Conservation (phyloP, 1,140 invertebrate species). For the Anastrepha obliqua region DNA sequence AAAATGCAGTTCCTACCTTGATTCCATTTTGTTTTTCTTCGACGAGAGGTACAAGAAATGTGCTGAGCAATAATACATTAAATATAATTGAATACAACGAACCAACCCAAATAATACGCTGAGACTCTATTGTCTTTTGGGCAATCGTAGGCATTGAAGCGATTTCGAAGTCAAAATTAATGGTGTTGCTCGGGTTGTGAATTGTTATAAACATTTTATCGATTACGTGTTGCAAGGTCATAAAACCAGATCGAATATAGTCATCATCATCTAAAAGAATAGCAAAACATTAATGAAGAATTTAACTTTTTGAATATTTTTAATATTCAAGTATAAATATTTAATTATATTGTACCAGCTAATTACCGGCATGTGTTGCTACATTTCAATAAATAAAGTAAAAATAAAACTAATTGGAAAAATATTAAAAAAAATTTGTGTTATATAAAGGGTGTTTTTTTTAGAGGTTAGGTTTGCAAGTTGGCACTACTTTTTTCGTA, state of each 20-base stretch:
- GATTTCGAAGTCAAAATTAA: slow-evolving; percentile 62
- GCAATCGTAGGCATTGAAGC: slow-evolving; percentile 66
- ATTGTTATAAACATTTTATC: slow-evolving; percentile 64
- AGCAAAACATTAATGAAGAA: not conserved
- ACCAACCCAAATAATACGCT: slow-evolving; percentile 64
- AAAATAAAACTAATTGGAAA: too few species aligned
- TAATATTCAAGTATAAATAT: not conserved
- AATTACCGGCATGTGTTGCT: too few species aligned
- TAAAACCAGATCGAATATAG: slow-evolving; percentile 65
- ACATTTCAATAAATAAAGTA: too few species aligned
- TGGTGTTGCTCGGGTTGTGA: slow-evolving; percentile 12
- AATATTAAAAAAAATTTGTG: too few species aligned
- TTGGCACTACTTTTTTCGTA: too few species aligned
- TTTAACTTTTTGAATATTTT: not conserved
- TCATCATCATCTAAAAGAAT: slow-evolving; percentile 66
- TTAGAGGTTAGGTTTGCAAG: too few species aligned
- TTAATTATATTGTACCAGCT: too few species aligned
- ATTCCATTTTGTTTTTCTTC: slow-evolving; percentile 73
- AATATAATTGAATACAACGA: slow-evolving; percentile 65
- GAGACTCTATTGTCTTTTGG: slow-evolving; percentile 60
- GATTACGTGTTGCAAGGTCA: slow-evolving; percentile 65
- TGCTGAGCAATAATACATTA: slow-evolving; percentile 64
- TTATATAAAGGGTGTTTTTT: too few species aligned
- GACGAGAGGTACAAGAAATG: slow-evolving; percentile 69
- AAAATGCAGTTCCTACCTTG: slow-evolving; percentile 55